Evolutionary conservation across 2,797 vertebrate genomes (phyloP).

Genomic region (Chiroxiphia lanceolata): DNA sequence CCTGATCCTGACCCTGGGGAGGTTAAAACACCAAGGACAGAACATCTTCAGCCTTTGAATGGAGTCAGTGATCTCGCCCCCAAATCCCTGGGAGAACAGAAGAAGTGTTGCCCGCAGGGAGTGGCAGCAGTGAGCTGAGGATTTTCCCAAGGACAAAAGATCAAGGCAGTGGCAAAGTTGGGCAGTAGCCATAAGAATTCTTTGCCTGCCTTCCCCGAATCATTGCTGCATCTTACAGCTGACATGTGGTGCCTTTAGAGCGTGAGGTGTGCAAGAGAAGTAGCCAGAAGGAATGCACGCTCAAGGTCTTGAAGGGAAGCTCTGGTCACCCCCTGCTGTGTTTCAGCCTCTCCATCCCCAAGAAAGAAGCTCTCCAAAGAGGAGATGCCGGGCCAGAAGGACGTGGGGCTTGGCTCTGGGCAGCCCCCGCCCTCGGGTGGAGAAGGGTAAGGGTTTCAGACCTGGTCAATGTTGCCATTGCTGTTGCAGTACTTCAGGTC

Average conservation of each 20-base stretch:
- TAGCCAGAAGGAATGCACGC: not conserved
- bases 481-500: too few relatives aligned
- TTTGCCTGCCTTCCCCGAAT: not conserved
- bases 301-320: not conserved
- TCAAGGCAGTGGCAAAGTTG: not conserved
- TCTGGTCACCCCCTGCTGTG: too few relatives aligned
- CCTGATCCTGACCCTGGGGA: too few relatives aligned
- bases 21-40: too few relatives aligned
- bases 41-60: accelerated
- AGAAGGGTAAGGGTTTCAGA: not conserved
- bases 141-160: not conserved
- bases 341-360: too few relatives aligned
- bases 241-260: not conserved
- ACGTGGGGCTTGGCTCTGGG: not conserved
- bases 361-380: too few relatives aligned
- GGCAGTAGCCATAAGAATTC: not conserved
- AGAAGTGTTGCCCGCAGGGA: not conserved
- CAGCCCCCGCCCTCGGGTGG: not conserved
- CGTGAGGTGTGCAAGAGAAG: accelerated
- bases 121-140: accelerated
- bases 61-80: too few relatives aligned
- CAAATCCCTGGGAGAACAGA: not conserved
- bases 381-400: not conserved
- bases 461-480: not conserved
- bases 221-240: not conserved